These are phyloP conservation scores for Protobothrops mucrosquamatus DNA, from an alignment of 2,113 vertebrate genomes.

Conservation along the genomic window DNA sequence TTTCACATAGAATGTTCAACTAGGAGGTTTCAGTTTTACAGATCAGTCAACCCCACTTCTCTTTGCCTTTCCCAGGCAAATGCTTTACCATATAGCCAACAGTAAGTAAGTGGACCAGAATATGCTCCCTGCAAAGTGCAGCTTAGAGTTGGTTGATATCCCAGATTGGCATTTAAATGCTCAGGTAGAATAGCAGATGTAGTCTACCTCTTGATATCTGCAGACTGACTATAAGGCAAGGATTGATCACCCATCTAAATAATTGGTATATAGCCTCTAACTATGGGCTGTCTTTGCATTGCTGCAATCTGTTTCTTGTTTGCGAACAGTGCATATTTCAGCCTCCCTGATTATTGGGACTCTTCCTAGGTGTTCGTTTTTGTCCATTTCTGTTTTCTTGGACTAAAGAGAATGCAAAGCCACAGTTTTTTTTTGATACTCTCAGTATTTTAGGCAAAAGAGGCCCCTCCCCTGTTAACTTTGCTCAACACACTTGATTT, in stretches of 20 bases:
- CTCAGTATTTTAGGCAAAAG: conserved; percentile 55
- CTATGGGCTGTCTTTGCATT: conserved; percentile 63
- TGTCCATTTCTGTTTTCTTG: conserved; percentile 56
- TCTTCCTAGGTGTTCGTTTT: conserved; percentile 61
- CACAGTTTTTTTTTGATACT: conserved; percentile 51
- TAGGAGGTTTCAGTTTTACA: not conserved
- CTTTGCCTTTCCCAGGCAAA: not conserved
- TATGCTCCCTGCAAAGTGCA: not conserved
- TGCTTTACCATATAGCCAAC: not conserved
- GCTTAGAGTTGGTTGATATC: not conserved
- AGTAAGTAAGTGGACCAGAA: not conserved
- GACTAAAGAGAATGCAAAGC: conserved; percentile 46
- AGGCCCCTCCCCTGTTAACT: conserved; percentile 39
- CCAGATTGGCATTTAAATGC: not conserved
- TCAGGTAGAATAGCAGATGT: not conserved
- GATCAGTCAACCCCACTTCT: not conserved
- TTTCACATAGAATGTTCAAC: not conserved
- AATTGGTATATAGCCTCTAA: conserved; percentile 67
- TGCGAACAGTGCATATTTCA: conserved; percentile 57
- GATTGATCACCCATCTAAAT: conserved; percentile 59
- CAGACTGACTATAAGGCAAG: conserved; percentile 55
- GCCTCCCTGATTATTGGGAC: conserved; percentile 17
- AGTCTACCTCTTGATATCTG: conserved; percentile 49
- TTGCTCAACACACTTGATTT: conserved; percentile 63
- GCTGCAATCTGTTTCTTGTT: conserved; percentile 53